A percentile compares a stretch with the other conserved stretches of the same genome.
These are phyloP conservation scores for Champsocephalus esox DNA, from an alignment of 2,797 vertebrate species.

Conservation along the genomic window DNA sequence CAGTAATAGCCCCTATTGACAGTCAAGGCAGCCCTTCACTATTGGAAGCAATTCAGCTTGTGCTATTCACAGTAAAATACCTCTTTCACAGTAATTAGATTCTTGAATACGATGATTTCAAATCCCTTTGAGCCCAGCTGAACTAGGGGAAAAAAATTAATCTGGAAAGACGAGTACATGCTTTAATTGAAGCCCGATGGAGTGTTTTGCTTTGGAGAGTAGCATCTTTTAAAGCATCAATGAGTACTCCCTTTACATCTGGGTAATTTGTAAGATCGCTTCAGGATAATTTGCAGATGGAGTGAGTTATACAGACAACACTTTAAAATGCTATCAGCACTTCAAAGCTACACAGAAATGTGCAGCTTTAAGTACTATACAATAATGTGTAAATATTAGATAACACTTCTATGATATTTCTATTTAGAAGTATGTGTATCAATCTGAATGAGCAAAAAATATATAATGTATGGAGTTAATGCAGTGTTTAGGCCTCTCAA, in stretches of 20 bases:
- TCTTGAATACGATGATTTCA: slow-evolving; percentile 75
- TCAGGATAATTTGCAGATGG: slow-evolving; percentile 50
- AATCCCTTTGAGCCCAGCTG: slow-evolving; percentile 62
- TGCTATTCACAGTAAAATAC: slow-evolving; percentile 71
- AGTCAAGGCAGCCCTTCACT: slow-evolving; percentile 58
- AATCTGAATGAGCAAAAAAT: not conserved
- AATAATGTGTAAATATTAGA: slow-evolving; percentile 17
- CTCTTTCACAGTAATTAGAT: slow-evolving; percentile 78
- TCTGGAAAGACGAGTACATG: slow-evolving; percentile 53
- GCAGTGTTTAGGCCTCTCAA: slow-evolving; percentile 34
- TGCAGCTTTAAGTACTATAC: slow-evolving; percentile 24
- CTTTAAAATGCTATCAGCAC: too few species aligned
- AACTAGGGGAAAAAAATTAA: slow-evolving; percentile 74
- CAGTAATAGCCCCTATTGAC: slow-evolving; percentile 76
- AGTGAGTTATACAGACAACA: not conserved
- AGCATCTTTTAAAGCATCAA: slow-evolving; percentile 64
- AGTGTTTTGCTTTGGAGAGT: slow-evolving; percentile 67
- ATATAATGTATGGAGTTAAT: slow-evolving; percentile 11
- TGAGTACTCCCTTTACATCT: slow-evolving; percentile 56
- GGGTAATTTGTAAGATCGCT: slow-evolving; percentile 59
- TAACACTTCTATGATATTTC: slow-evolving; percentile 9
- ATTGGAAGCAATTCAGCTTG: slow-evolving; percentile 63
- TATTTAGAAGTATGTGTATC: not conserved
- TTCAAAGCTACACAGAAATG: not conserved
- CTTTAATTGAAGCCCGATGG: slow-evolving; percentile 75